Evolutionary conservation across 1,140 invertebrate species (phyloP).

Genomic region (Brachionus calyciflorus): DNA sequence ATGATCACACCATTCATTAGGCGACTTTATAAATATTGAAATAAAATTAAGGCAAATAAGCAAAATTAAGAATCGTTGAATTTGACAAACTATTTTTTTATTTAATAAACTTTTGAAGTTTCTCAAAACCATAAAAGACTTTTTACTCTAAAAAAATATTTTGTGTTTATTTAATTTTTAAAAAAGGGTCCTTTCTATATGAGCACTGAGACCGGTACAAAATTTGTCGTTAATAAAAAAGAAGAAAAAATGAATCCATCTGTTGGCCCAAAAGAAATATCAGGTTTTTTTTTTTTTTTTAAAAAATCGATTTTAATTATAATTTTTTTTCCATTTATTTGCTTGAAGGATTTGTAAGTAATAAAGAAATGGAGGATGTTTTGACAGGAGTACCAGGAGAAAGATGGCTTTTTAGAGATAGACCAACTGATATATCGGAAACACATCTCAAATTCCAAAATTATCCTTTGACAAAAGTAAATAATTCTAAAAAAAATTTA

Average conservation of each 20-base stretch:
- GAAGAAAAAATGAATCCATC: not conserved
- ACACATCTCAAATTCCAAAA: not conserved
- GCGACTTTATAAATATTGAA: no score
- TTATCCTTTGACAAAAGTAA: constrained; percentile 5
- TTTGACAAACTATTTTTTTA: no score
- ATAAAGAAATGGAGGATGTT: constrained; percentile 20
- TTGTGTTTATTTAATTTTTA: no score
- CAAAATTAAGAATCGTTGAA: no score
- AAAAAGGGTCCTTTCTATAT: constrained; percentile 20
- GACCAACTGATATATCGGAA: constrained; percentile 22
- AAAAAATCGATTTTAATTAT: no score
- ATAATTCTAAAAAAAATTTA: no score
- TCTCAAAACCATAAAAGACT: no score
- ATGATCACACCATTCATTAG: no score
- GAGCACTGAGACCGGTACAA: not conserved
- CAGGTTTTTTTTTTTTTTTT: not conserved
- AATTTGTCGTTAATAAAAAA: not conserved
- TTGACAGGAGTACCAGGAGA: constrained; percentile 1
- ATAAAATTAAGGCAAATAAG: no score
- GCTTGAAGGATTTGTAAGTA: not conserved
- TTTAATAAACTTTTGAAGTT: no score
- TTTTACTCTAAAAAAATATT: no score
- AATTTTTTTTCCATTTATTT: not conserved
- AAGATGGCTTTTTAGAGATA: constrained; percentile 10
- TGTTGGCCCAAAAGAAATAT: constrained; percentile 26